Conservation (phyloP, 2,888 invertebrate genomes). For the Euphydryas editha region DNA sequence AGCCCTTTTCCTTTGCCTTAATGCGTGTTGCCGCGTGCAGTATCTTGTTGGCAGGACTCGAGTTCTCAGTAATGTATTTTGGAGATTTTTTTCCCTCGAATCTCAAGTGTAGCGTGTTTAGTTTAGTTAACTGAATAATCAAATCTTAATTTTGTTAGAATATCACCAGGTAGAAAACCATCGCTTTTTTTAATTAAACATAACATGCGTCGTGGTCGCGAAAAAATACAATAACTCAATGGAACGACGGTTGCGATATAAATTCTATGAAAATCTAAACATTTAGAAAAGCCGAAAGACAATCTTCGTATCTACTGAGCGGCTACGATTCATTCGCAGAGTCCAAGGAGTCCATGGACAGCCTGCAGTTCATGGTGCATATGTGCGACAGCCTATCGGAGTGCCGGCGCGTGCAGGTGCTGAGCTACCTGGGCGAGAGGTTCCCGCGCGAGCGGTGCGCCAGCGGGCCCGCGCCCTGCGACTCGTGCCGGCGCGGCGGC, state of each 20-base stretch:
- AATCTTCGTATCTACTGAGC: too few relatives aligned
- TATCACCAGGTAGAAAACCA: too few relatives aligned
- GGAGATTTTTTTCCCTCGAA: background rate
- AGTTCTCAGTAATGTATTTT: background rate
- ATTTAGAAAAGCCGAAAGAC: too few relatives aligned
- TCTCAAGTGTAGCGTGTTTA: background rate
- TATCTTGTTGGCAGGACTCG: background rate
- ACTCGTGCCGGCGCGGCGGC: slow-evolving; percentile 89
- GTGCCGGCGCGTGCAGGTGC: slow-evolving; percentile 93
- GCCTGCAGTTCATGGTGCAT: slow-evolving; percentile 93
- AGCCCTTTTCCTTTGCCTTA: background rate
- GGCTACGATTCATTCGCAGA: slow-evolving; percentile 54
- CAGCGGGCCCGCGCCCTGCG: slow-evolving; percentile 89
- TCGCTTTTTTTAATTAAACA: too few relatives aligned
- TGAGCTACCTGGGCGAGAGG: slow-evolving; percentile 72
- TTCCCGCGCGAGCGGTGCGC: slow-evolving; percentile 88
- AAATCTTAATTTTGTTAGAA: too few relatives aligned
- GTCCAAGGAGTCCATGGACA: slow-evolving; percentile 87
- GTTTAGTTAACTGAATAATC: too few relatives aligned
- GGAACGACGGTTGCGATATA: too few relatives aligned
- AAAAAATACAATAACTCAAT: too few relatives aligned
- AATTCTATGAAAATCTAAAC: too few relatives aligned
- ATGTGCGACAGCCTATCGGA: slow-evolving; percentile 97
- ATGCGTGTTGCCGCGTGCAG: background rate
- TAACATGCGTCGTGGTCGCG: too few relatives aligned